Evolutionary conservation across 2,888 invertebrate species (phyloP).

Genomic region (Dorcus hopei): DNA sequence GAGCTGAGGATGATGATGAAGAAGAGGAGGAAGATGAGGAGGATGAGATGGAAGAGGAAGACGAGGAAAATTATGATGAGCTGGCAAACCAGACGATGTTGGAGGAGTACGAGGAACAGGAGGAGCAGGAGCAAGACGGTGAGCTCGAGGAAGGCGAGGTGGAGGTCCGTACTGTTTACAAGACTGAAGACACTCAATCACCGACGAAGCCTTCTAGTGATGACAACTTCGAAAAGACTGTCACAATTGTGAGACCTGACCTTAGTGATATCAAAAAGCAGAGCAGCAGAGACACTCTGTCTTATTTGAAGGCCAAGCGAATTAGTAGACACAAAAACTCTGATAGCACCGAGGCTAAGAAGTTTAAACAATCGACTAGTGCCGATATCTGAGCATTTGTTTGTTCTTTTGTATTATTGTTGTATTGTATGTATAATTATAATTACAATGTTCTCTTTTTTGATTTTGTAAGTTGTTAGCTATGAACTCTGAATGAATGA

Average conservation of each 20-base stretch:
- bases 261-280: conserved; percentile 38
- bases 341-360: conserved; percentile 35
- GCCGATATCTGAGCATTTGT: no score
- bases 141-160: conserved; percentile 28
- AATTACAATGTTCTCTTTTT: conserved; percentile 6
- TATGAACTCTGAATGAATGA: no score
- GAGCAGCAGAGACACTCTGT: conserved; percentile 42
- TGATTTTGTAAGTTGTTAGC: background rate
- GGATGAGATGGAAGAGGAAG: conserved; percentile 33
- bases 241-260: conserved; percentile 34
- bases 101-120: background rate
- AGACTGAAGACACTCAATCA: conserved; percentile 5
- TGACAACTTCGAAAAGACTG: conserved; percentile 28
- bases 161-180: background rate
- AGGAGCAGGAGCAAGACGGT: background rate
- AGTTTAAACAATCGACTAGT: conserved; percentile 23
- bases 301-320: conserved; percentile 46
- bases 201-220: conserved; percentile 33
- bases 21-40: conserved; percentile 28
- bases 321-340: conserved; percentile 42
- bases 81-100: background rate
- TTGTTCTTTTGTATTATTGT: background rate
- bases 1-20: conserved; percentile 25
- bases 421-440: conserved; percentile 10
- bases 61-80: conserved; percentile 18